These are phyloP conservation scores for Graphium colonna DNA, from an alignment of 2,888 invertebrate genomes.

Conservation along the genomic window DNA sequence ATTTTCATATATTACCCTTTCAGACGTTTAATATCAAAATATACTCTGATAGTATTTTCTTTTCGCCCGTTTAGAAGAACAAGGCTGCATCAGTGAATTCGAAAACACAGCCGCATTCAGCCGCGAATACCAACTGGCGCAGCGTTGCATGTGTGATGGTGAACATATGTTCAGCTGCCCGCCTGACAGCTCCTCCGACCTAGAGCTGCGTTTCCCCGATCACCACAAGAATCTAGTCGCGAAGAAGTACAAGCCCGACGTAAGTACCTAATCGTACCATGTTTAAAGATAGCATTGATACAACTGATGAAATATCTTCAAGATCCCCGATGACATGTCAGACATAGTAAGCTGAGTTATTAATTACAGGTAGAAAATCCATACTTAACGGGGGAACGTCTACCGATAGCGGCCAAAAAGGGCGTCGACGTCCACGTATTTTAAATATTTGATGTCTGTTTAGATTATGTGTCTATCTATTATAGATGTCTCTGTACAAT, in stretches of 20 bases:
- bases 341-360: neutral
- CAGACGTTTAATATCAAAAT: no score
- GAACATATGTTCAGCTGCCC: conserved; percentile 98
- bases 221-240: conserved; percentile 87
- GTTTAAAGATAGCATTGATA: no score
- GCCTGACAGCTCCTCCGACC: conserved; percentile 64
- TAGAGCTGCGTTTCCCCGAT: conserved; percentile 84
- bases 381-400: conserved; percentile 89
- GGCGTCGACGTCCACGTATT: conserved; percentile 84
- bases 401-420: conserved; percentile 96
- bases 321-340: neutral
- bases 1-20: no score
- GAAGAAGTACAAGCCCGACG: conserved; percentile 85
- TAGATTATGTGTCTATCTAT: conserved; percentile 40
- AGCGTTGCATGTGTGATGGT: conserved; percentile 98
- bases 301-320: no score
- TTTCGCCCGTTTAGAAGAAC: conserved; percentile 80
- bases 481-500: conserved; percentile 21
- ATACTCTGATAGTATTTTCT: no score
- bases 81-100: conserved; percentile 94
- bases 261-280: conserved; percentile 48
- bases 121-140: conserved; percentile 93
- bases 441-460: conserved; percentile 43
- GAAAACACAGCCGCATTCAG: conserved; percentile 98
- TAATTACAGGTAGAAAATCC: conserved; percentile 87